Evolutionary conservation across 2,113 vertebrate genomes (phyloP), one percentile per base, ranked within the genome.

Genomic region (Gasterosteus nipponicus): DNA sequence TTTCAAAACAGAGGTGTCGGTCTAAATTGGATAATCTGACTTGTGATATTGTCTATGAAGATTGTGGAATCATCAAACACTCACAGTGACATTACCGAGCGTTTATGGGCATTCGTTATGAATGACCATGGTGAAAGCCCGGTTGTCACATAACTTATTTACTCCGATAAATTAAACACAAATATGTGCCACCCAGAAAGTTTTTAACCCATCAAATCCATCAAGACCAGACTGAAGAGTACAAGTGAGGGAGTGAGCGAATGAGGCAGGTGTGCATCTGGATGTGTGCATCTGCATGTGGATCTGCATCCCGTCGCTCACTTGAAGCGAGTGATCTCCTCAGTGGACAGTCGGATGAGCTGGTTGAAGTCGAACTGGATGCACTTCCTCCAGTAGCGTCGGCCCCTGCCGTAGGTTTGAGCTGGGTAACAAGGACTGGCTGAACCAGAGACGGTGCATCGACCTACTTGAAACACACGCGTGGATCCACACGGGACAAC

Each of bases 391-490:
- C 97, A 99, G 89, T 95, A 99, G 5, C 97, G 94, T 16, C 93
- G 86, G 78, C 98, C 97, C 26, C 86, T 90, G 57, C 97, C 97
- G 0, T 93, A 98, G 0, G 83, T 83, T 69, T 95, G 93, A 6
- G 97, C 96, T 0, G 97, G 97, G 68, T 94, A 98, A 84, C 96
- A 93, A 0, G 97, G 97, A 80, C 97, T 98, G 42, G 94, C 97
- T 98, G 82, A 22, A 80, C 85, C 61, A 70, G 29, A 86, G 47
- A 71, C 0, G 11, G 1, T 19, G 19, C 44, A 68, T 57, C 33
- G 58, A 0, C 5, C 14, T 29, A 29, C 3, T 31, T 44, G 4
- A 69, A 18, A 5, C 26, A 42, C 35, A 15, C 0, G 29, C 16
- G 19, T 15, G 31, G 18, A 22, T 33, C 16, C 12, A 64, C 38